These are phyloP conservation scores for Cephus nigrinus DNA, from an alignment of 2,888 invertebrate species.

Conservation along the genomic window DNA sequence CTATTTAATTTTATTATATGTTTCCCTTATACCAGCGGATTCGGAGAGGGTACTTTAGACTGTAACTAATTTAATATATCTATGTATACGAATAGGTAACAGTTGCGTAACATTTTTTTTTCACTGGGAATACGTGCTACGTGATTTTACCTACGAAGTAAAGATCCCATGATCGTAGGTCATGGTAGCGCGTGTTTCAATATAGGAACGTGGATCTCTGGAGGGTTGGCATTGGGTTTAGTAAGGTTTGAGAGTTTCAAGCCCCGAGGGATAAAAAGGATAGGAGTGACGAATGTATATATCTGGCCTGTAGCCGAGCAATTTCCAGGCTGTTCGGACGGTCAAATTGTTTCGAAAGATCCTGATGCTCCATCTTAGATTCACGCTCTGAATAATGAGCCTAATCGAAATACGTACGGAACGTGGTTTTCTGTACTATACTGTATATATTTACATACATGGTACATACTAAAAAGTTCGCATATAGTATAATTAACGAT, in stretches of 20 bases:
- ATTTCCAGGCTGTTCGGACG: neutral
- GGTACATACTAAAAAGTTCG: neutral
- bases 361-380: neutral
- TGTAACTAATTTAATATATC: no score
- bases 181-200: neutral
- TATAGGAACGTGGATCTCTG: neutral
- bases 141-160: neutral
- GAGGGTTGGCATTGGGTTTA: neutral
- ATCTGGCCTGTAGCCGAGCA: neutral
- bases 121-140: no score
- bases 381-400: constrained; percentile 31
- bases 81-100: no score
- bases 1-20: neutral
- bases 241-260: neutral
- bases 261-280: neutral
- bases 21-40: neutral
- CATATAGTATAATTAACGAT: no score
- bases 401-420: constrained; percentile 37
- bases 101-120: no score
- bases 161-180: neutral
- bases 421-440: neutral
- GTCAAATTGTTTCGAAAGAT: constrained; percentile 18
- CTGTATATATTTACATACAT: no score
- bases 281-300: neutral
- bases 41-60: neutral